Conservation (phyloP, 2,888 invertebrate genomes). For the Odontomyia ornata region DNA sequence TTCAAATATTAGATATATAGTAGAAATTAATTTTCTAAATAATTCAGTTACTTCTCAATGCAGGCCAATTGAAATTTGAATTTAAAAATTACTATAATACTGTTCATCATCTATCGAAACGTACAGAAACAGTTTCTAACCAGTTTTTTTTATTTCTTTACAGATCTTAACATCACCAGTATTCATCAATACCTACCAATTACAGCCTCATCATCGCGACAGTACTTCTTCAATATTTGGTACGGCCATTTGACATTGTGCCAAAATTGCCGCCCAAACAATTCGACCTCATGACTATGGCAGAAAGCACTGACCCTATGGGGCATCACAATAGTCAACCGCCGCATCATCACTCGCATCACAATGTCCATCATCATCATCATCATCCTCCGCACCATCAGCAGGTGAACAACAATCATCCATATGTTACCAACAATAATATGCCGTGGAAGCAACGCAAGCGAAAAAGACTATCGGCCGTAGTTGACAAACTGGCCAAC, state of each 20-base stretch:
- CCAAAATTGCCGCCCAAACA: slow-evolving; percentile 37
- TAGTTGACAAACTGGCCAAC: slow-evolving; percentile 77
- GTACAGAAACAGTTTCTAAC: no score
- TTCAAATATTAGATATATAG: no score
- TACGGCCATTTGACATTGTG: slow-evolving; percentile 24
- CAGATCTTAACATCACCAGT: slow-evolving; percentile 10
- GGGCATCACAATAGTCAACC: slow-evolving; percentile 64
- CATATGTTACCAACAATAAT: slow-evolving; percentile 71
- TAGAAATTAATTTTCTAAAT: no score
- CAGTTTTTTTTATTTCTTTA: slow-evolving; percentile 1
- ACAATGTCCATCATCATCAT: slow-evolving; percentile 59
- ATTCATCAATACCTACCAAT: not conserved
- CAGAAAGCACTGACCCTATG: slow-evolving; percentile 73
- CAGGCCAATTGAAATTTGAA: no score
- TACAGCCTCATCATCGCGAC: not conserved
- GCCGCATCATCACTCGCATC: slow-evolving; percentile 58
- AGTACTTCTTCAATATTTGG: not conserved
- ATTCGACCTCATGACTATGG: slow-evolving; percentile 75
- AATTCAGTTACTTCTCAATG: no score
- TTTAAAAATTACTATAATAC: no score
- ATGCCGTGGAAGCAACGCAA: slow-evolving; percentile 76
- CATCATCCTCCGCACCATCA: slow-evolving; percentile 56
- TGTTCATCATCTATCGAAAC: no score
- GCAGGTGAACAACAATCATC: slow-evolving; percentile 69
- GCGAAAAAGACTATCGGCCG: slow-evolving; percentile 80